Evolutionary conservation across 2,797 vertebrate genomes (phyloP).

Genomic region (Poeciliopsis paucimaculata): DNA sequence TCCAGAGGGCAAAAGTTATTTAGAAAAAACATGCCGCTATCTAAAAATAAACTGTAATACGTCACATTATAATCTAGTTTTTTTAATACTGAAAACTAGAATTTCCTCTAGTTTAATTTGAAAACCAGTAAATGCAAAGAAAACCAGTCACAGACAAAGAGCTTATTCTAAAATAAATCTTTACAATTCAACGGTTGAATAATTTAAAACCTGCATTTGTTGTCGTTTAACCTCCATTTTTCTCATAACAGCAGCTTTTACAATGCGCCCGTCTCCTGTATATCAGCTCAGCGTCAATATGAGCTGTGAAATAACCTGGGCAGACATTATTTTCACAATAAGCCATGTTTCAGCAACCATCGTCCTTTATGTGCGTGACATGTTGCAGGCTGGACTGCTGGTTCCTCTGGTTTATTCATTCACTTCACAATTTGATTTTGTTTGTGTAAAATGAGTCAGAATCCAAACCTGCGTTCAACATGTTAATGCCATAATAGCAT

Average conservation of each 20-base stretch:
- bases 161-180: neutral
- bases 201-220: neutral
- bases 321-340: slow-evolving; percentile 37
- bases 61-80: neutral
- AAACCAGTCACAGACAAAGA: neutral
- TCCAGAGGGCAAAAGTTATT: neutral
- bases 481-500: neutral
- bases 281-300: slow-evolving; percentile 18
- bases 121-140: neutral
- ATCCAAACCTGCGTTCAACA: neutral
- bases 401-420: slow-evolving; percentile 30
- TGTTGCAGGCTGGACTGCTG: slow-evolving; percentile 4
- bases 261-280: slow-evolving; percentile 14
- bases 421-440: neutral
- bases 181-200: slow-evolving; percentile 6
- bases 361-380: slow-evolving; percentile 8
- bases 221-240: slow-evolving; percentile 11
- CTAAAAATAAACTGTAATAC: neutral
- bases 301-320: slow-evolving; percentile 33
- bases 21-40: neutral
- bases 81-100: neutral
- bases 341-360: slow-evolving; percentile 32
- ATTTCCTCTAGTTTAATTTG: neutral
- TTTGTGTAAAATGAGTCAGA: neutral
- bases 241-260: slow-evolving; percentile 32